Percentiles rank a stretch among this genome's conserved stretches.
These are phyloP conservation scores for Squalus acanthias DNA, from an alignment of 2,797 vertebrate species.

Conservation along the genomic window DNA sequence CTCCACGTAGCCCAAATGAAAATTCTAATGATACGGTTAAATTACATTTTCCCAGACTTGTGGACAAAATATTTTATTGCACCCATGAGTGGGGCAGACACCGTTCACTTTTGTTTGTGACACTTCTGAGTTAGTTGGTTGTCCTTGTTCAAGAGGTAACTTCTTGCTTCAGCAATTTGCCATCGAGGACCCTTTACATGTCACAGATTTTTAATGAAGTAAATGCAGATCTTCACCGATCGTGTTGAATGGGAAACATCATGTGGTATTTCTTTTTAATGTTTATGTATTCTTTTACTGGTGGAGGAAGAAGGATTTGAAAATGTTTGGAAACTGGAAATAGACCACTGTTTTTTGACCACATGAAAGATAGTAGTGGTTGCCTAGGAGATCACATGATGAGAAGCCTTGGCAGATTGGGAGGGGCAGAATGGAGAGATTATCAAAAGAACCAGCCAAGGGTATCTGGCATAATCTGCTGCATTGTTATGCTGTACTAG, in stretches of 20 bases:
- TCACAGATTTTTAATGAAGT: neutral
- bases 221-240: neutral
- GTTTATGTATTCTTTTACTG: neutral
- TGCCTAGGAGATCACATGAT: neutral
- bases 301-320: neutral
- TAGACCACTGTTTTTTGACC: neutral
- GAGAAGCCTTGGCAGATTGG: neutral
- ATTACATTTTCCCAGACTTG: neutral
- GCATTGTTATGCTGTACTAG: neutral
- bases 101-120: neutral
- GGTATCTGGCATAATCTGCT: neutral
- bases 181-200: neutral
- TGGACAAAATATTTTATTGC: neutral
- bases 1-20: neutral
- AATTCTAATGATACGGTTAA: neutral
- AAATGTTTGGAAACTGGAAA: neutral
- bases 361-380: neutral
- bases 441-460: neutral
- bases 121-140: neutral
- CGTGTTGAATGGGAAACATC: neutral
- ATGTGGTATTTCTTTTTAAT: neutral
- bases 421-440: neutral
- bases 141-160: neutral
- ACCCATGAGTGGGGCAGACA: neutral
- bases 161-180: neutral